These are phyloP conservation scores for Kuschelorhynchus macadamiae DNA, from an alignment of 2,888 invertebrate species.

Conservation along the genomic window DNA sequence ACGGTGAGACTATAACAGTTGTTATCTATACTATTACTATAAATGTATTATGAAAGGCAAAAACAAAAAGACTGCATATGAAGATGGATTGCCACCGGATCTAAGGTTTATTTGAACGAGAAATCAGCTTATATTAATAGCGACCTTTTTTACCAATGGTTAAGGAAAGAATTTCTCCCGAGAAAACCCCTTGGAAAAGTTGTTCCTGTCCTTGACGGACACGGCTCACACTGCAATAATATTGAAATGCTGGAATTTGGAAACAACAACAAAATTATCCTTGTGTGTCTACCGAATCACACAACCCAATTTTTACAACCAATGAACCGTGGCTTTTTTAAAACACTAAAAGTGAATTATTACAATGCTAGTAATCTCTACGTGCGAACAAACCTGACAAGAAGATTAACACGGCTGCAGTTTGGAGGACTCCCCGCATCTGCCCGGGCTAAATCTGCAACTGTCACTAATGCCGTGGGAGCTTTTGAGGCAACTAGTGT, in stretches of 20 bases:
- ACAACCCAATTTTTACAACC: conserved; percentile 50
- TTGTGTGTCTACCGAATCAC: conserved; percentile 42
- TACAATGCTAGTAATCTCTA: conserved; percentile 41
- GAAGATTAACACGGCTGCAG: conserved; percentile 37
- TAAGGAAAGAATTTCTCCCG: too few species aligned
- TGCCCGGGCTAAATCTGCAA: conserved; percentile 42
- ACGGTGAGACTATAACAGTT: too few species aligned
- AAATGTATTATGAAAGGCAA: too few species aligned
- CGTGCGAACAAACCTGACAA: conserved; percentile 40
- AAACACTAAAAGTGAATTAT: conserved; percentile 13
- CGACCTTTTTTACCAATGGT: too few species aligned
- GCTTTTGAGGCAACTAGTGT: too few species aligned
- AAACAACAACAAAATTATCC: conserved; percentile 30
- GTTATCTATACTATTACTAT: too few species aligned
- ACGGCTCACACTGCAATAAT: conserved; percentile 48
- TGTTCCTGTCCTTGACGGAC: conserved; percentile 46
- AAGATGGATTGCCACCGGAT: too few species aligned
- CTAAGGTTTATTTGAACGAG: too few species aligned
- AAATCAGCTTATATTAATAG: too few species aligned
- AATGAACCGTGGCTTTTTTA: conserved; percentile 32
- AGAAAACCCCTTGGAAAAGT: conserved; percentile 29
- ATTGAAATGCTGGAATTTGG: conserved; percentile 50
- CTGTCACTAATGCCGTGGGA: too few species aligned
- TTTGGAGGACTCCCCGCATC: conserved; percentile 40
- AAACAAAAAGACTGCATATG: too few species aligned